A percentile compares a stretch with the other conserved stretches of the same genome.
Conservation (phyloP, 2,797 vertebrate species). For the Carcharodon carcharias region DNA sequence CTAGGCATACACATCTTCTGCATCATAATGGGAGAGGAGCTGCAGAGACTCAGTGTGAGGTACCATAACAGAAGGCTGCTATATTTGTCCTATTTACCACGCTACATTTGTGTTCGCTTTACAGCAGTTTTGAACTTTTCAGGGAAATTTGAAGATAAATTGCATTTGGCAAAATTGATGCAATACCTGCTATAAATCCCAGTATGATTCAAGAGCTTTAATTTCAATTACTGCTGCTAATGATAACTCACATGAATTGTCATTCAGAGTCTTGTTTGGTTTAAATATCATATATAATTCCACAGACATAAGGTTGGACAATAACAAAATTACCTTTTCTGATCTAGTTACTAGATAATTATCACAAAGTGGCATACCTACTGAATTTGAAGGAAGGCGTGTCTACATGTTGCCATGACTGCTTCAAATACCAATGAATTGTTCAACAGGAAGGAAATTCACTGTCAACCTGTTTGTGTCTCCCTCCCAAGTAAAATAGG, state of each 20-base stretch:
- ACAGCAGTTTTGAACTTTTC: background rate
- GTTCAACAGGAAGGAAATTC: background rate
- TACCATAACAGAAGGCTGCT: background rate
- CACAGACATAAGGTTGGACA: background rate
- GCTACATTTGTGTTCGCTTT: background rate
- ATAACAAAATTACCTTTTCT: background rate
- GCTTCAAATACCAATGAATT: background rate
- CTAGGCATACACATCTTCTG: background rate
- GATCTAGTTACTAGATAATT: background rate
- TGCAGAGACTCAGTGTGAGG: background rate
- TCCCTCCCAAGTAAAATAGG: background rate
- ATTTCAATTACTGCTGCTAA: background rate
- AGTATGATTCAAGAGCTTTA: background rate
- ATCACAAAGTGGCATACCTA: background rate
- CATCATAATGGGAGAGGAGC: background rate
- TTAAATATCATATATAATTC: background rate
- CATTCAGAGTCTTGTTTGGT: background rate
- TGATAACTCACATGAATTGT: background rate
- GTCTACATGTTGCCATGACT: background rate
- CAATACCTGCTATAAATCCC: background rate
- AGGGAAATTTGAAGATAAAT: background rate
- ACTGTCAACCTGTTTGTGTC: background rate
- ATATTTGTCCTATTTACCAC: background rate
- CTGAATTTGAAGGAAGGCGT: no score
- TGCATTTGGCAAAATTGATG: background rate